Percentiles rank a stretch among this genome's conserved stretches.
Evolutionary conservation across 2,888 invertebrate genomes (phyloP).

Genomic region (Psylliodes chrysocephalus): DNA sequence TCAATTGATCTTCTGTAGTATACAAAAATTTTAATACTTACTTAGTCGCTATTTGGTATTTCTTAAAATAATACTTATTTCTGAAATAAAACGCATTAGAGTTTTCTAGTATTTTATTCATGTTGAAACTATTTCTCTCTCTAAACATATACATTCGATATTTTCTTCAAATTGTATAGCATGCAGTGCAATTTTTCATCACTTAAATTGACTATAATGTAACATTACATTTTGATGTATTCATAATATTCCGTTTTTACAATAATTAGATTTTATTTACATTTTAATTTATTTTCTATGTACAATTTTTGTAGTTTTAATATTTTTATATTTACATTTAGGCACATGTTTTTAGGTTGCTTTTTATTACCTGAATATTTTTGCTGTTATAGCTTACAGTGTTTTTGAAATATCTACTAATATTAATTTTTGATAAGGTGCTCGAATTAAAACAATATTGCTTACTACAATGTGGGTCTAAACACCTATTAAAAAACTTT

Average conservation of each 20-base stretch:
- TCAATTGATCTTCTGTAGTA: no score
- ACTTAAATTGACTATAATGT: constrained; percentile 23
- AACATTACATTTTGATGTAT: constrained; percentile 17
- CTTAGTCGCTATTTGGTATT: neutral
- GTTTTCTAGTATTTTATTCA: constrained; percentile 23
- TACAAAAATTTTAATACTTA: no score
- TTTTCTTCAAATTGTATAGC: constrained; percentile 30
- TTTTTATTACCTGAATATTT: constrained; percentile 21
- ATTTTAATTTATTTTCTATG: constrained; percentile 34
- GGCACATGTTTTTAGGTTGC: constrained; percentile 47
- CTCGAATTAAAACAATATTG: neutral
- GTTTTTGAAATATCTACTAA: neutral
- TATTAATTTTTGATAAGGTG: neutral
- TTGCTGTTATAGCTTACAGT: neutral
- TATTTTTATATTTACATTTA: constrained; percentile 44
- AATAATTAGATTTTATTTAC: constrained; percentile 29
- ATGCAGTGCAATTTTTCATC: constrained; percentile 21
- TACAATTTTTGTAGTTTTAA: constrained; percentile 30
- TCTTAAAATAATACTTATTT: no score
- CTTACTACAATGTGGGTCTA: no score
- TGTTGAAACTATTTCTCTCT: constrained; percentile 31
- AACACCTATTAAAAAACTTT: no score
- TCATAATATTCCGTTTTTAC: constrained; percentile 22
- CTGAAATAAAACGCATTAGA: constrained; percentile 4
- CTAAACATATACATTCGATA: constrained; percentile 36